These are phyloP conservation scores for Carassius auratus DNA, from an alignment of 2,113 vertebrate species.

Conservation along the genomic window DNA sequence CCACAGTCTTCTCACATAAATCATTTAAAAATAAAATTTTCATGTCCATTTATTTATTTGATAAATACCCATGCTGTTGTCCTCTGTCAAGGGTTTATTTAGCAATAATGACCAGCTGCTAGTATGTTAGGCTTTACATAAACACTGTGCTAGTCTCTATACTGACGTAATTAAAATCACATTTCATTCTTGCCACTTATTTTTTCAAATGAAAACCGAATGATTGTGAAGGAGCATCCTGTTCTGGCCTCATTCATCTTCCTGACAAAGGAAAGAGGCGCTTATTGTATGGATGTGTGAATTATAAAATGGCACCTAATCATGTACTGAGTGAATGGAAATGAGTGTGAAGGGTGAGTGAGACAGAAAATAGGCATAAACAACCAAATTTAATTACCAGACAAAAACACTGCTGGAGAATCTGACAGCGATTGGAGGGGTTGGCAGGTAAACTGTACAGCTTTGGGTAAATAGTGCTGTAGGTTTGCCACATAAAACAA, in stretches of 20 bases:
- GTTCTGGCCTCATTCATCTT: not conserved
- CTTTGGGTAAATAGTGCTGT: not conserved
- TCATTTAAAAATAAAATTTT: not conserved
- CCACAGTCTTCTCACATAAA: not conserved
- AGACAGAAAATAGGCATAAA: constrained; percentile 16
- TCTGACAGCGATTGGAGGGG: not conserved
- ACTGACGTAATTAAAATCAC: not conserved
- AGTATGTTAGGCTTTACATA: not conserved
- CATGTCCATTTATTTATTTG: not conserved
- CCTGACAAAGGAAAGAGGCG: not conserved
- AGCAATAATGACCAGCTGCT: not conserved
- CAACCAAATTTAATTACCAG: constrained; percentile 26
- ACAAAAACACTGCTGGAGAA: not conserved
- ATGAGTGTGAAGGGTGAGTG: constrained; percentile 18
- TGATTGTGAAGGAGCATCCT: not conserved
- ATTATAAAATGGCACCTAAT: constrained; percentile 21
- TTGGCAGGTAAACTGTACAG: not conserved
- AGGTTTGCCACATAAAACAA: not conserved
- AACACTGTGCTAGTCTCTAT: not conserved
- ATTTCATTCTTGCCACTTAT: constrained; percentile 11
- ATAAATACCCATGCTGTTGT: not conserved
- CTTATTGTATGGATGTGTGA: constrained; percentile 16
- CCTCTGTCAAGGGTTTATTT: not conserved
- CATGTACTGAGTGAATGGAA: not conserved
- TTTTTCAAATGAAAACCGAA: not conserved